Percentiles rank a stretch among this genome's conserved stretches.
phyloP scores from a whole-genome alignment of 2,113 vertebrate species.

The Neolamprologus kungweensis region DNA sequence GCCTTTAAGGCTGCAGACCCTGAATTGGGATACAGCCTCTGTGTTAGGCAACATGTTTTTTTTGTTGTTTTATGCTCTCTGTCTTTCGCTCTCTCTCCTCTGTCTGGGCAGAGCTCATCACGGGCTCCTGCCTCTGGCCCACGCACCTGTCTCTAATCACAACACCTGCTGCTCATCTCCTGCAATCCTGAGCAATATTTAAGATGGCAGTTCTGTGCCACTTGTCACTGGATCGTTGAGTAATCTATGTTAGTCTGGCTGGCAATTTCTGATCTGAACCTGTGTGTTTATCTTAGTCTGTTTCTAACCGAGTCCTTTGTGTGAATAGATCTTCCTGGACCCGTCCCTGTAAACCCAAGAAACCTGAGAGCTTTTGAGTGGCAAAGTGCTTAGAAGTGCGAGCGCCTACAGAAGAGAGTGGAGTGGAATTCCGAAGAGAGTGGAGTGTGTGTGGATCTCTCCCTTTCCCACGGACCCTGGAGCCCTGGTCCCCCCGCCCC shows the following conservation, averaged over 20 bases:
- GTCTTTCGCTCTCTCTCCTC: neutral
- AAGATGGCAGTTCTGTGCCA: rapidly evolving
- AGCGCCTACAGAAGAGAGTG: neutral
- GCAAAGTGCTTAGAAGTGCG: neutral
- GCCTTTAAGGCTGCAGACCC: too few relatives aligned
- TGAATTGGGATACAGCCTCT: neutral
- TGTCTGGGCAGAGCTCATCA: neutral
- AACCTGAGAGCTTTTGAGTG: rapidly evolving
- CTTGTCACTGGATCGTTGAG: rapidly evolving
- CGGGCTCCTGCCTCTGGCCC: neutral
- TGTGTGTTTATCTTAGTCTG: neutral
- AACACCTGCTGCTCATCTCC: neutral
- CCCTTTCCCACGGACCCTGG: neutral
- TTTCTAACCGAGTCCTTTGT: rapidly evolving
- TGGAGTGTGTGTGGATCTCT: neutral
- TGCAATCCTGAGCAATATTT: neutral
- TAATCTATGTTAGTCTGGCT: rapidly evolving
- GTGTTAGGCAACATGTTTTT: neutral
- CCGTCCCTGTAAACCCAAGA: rapidly evolving
- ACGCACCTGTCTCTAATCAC: rapidly evolving
- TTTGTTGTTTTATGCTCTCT: neutral
- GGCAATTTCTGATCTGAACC: neutral
- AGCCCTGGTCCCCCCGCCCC: rapidly evolving
- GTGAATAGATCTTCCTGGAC: neutral
- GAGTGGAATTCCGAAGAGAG: rapidly evolving